phyloP scores from a whole-genome alignment of 2,113 vertebrate species.

The Ginglymostoma cirratum region DNA sequence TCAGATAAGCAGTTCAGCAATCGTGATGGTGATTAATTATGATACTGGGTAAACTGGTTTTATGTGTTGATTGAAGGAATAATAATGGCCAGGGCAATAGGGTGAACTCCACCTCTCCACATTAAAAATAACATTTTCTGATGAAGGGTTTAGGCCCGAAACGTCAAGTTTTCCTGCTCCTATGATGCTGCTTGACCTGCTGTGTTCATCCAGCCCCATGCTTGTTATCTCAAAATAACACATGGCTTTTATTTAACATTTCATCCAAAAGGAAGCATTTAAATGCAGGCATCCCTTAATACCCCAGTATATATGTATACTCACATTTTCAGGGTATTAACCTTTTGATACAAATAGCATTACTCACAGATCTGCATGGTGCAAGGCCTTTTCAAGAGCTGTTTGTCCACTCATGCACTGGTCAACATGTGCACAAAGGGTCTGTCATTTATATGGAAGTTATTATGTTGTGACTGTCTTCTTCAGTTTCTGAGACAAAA shows the following conservation, averaged over 20 bases:
- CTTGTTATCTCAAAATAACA: too few species aligned
- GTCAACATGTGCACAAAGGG: neutral
- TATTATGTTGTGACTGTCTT: too few species aligned
- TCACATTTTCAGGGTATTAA: neutral
- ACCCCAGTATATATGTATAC: neutral
- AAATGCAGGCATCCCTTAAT: neutral
- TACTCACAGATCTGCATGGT: neutral
- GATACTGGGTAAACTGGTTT: neutral
- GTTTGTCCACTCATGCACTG: neutral
- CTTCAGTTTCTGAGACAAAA: neutral
- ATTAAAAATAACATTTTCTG: neutral
- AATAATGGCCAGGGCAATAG: neutral
- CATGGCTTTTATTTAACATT: neutral
- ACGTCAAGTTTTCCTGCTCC: too few species aligned
- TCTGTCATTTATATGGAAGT: neutral
- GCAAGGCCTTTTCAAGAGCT: neutral
- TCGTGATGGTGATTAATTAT: neutral
- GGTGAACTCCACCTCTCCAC: neutral
- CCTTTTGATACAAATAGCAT: neutral
- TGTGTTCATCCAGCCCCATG: too few species aligned
- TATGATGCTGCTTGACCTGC: too few species aligned
- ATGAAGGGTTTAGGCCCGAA: too few species aligned
- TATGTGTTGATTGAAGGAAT: neutral
- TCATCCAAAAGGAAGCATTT: neutral
- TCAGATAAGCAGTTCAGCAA: too few species aligned